Evolutionary conservation across 1,140 invertebrate species (phyloP).

Genomic region (Dinoponera quadriceps): DNA sequence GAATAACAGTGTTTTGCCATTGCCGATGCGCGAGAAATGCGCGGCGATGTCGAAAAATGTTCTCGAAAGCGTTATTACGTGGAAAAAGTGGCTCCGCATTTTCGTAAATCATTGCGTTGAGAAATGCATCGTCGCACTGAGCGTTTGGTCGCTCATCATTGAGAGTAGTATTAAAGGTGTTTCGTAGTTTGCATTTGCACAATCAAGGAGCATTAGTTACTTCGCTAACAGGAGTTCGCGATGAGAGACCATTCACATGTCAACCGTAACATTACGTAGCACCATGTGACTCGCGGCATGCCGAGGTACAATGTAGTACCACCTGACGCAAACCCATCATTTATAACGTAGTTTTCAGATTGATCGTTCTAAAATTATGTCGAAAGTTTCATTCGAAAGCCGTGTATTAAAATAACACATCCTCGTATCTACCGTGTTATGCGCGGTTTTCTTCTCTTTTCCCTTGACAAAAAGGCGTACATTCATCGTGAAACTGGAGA

Average conservation of each 20-base stretch:
- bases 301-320: slow-evolving; percentile 62
- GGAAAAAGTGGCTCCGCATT: neutral
- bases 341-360: slow-evolving; percentile 60
- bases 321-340: slow-evolving; percentile 59
- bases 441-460: too few species aligned
- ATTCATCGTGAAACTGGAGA: neutral
- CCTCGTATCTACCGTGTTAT: slow-evolving; percentile 10
- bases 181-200: slow-evolving; percentile 41
- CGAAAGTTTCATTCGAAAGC: slow-evolving; percentile 50
- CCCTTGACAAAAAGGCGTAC: neutral
- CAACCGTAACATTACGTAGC: slow-evolving; percentile 55
- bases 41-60: neutral
- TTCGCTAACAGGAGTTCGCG: slow-evolving; percentile 42
- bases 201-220: slow-evolving; percentile 49
- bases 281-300: slow-evolving; percentile 57
- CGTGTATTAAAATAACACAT: slow-evolving; percentile 10
- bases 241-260: slow-evolving; percentile 58
- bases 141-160: neutral
- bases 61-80: neutral
- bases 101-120: neutral
- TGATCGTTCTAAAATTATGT: slow-evolving; percentile 59
- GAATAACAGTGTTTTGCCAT: too few species aligned
- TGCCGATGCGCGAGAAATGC: neutral
- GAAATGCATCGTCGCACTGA: neutral
- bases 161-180: slow-evolving; percentile 1